phyloP scores from a whole-genome alignment of 1,140 invertebrate genomes.

The Rhynchophorus ferrugineus region DNA sequence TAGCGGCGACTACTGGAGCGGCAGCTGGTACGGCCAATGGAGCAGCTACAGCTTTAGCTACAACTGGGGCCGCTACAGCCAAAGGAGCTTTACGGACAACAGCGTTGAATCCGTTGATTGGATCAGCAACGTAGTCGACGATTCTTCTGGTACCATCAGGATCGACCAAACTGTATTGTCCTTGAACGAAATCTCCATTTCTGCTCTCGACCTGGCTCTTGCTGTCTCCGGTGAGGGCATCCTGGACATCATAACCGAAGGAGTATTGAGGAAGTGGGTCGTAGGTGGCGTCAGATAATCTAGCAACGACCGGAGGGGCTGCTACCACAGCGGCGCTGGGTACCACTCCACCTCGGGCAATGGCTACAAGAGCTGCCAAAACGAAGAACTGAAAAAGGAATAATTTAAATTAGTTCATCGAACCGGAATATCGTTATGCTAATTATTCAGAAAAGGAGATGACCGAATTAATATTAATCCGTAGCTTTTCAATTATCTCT shows the following conservation, averaged over 20 bases:
- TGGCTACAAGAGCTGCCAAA: constrained; percentile 32
- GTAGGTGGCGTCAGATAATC: constrained; percentile 42
- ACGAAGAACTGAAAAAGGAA: constrained; percentile 28
- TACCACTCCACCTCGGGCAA: constrained; percentile 20
- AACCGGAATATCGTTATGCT: too few relatives aligned
- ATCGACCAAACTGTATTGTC: constrained; percentile 32
- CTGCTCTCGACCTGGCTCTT: constrained; percentile 52
- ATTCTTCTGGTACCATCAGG: constrained; percentile 33
- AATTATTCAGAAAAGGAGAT: too few relatives aligned
- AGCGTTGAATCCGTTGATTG: constrained; percentile 47
- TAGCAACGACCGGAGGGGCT: constrained; percentile 42
- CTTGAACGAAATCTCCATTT: constrained; percentile 57
- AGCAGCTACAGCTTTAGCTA: constrained; percentile 14
- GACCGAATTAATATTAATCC: too few relatives aligned
- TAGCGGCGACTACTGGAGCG: constrained; percentile 2
- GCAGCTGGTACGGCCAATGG: constrained; percentile 10
- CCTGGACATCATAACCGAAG: constrained; percentile 51
- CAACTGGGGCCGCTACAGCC: constrained; percentile 27
- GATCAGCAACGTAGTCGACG: constrained; percentile 60
- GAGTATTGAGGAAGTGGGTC: constrained; percentile 49
- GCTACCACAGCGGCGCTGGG: constrained; percentile 35
- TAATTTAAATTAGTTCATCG: not conserved
- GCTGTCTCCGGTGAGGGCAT: constrained; percentile 51
- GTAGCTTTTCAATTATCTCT: not conserved
- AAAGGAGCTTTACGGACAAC: constrained; percentile 39